Base-by-base conservation (phyloP, 1,140 invertebrate species). In the Odontomachus brunneus region DNA sequence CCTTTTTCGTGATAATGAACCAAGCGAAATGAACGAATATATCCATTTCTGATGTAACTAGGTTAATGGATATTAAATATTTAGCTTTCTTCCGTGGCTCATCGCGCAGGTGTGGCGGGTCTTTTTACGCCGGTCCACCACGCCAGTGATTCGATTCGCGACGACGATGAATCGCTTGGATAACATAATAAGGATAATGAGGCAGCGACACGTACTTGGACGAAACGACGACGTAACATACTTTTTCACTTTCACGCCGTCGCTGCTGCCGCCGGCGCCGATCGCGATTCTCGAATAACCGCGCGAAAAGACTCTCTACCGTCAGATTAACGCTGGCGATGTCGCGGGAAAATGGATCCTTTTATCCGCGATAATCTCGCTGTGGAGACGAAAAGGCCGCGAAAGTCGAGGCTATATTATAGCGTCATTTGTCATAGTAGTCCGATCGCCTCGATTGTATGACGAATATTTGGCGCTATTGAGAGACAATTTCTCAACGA, bases 231-330 rank as follows among this genome's bases (percentile, higher is more conserved):
- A 22, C 51, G 65, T 76, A 66, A 78, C 74, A 33, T 15, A 51
- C 60, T 69, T 69, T 49, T 75, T 80, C 14, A 69, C 65, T 80
- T 80, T 80, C 63, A 59, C 63, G 75, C 48, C n/a, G 60, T 44
- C 38, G 38, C 38, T 0, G 38, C 38, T 7, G 38, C 38, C 9
- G 33, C 9, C 60, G 26, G 2, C 59, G 75, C 5, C 33, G 63
- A 67, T 53, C 22, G 63, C 63, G 49, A 69, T 51, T 49, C 15
- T 22, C n/a, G 38, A 62, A 19, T 67, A 17, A 29, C 49, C 51
- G 38, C 22, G 75, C 55, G 33, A 51, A 51, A 69, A 12, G 75
- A 65, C 57, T 65, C 59, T 57, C 49, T 22, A 33, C 69, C 38
- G 7, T 4, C 33, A 33, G 33, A 69, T 57, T 19, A 57, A 26